phyloP scores from a whole-genome alignment of 2,888 invertebrate genomes.

The Gastracanthus pulcherrimus region DNA sequence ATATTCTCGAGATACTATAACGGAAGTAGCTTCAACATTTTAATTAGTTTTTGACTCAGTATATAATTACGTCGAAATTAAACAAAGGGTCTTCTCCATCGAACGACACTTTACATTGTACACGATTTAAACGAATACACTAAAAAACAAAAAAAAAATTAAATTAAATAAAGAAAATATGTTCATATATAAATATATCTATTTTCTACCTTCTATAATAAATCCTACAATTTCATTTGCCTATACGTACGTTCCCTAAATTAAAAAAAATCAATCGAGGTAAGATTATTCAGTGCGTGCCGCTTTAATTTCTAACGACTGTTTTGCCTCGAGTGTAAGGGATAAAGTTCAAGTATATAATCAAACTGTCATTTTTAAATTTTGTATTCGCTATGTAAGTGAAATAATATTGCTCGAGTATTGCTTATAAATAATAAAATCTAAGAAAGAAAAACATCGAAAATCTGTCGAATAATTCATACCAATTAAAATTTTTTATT shows the following conservation, averaged over 20 bases:
- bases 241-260: slow-evolving; percentile 12
- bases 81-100: slow-evolving; percentile 42
- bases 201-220: slow-evolving; percentile 23
- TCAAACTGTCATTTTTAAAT: no score
- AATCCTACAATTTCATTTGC: slow-evolving; percentile 12
- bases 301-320: slow-evolving; percentile 51
- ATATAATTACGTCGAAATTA: not conserved
- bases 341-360: not conserved
- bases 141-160: not conserved
- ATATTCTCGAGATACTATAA: not conserved
- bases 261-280: slow-evolving; percentile 42
- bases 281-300: slow-evolving; percentile 53
- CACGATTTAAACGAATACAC: slow-evolving; percentile 43
- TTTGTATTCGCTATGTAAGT: no score
- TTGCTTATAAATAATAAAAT: not conserved
- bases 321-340: slow-evolving; percentile 44
- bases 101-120: slow-evolving; percentile 50
- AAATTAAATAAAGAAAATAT: slow-evolving; percentile 33
- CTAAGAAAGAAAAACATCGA: not conserved
- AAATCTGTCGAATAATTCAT: no score
- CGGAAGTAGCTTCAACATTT: not conserved
- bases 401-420: no score
- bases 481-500: no score
- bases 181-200: not conserved
- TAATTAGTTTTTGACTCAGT: not conserved